These are phyloP conservation scores for Chaetophractus vellerosus DNA, from an alignment of 2,797 vertebrate genomes.

Conservation along the genomic window DNA sequence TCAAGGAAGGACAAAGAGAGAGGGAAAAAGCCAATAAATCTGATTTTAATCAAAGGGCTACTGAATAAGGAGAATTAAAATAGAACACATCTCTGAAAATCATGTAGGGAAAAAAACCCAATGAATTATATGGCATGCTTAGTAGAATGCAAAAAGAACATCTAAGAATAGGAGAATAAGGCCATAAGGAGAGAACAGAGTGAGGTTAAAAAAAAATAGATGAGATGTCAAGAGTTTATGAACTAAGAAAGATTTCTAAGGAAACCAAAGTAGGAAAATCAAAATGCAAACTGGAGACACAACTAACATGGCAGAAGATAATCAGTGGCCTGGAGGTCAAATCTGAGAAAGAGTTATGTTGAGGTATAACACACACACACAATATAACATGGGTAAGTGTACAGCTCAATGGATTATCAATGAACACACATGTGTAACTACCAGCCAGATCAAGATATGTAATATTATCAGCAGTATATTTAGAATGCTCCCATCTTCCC, in stretches of 20 bases:
- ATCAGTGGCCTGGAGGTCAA: not conserved
- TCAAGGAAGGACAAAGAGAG: not conserved
- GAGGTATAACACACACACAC: conserved; percentile 25
- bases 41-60: conserved; percentile 63
- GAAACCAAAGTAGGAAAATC: conserved; percentile 42
- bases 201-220: conserved; percentile 23
- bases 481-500: not conserved
- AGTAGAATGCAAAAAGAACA: conserved; percentile 37
- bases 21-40: not conserved
- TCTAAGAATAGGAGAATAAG: not conserved
- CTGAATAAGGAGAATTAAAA: not conserved
- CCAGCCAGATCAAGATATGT: not conserved
- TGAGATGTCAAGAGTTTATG: not conserved
- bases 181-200: not conserved
- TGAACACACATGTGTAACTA: conserved; percentile 18
- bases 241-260: conserved; percentile 38
- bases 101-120: not conserved
- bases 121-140: conserved; percentile 14
- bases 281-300: conserved; percentile 11
- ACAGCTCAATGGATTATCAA: not conserved
- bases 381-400: not conserved
- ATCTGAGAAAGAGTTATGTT: not conserved
- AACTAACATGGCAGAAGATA: conserved; percentile 12
- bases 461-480: not conserved
- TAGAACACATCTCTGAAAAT: not conserved